Evolutionary conservation across 2,888 invertebrate species (phyloP).

Genomic region (Capitulum mitella): DNA sequence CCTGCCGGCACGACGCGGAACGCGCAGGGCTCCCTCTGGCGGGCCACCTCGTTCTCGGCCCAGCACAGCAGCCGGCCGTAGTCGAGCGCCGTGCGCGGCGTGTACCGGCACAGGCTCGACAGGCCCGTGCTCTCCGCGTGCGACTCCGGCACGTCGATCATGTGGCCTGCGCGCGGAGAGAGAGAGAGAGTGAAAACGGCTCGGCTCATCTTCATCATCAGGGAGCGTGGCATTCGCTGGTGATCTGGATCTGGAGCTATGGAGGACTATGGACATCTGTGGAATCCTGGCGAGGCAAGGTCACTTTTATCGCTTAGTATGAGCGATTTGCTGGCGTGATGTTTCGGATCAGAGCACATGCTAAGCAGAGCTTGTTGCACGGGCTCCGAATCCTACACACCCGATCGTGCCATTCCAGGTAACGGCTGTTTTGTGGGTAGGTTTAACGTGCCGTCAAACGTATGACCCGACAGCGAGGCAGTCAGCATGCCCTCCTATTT

Average conservation of each 20-base stretch:
- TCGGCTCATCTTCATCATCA: background rate
- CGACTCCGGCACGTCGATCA: slow-evolving; percentile 14
- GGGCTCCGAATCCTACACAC: too few relatives aligned
- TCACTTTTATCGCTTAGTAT: too few relatives aligned
- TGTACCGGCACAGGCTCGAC: background rate
- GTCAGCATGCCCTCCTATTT: too few relatives aligned
- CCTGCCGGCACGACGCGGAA: slow-evolving; percentile 1
- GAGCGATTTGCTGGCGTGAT: too few relatives aligned
- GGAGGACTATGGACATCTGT: too few relatives aligned
- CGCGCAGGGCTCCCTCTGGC: background rate
- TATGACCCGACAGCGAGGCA: background rate
- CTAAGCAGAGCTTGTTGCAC: too few relatives aligned
- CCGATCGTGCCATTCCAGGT: too few relatives aligned
- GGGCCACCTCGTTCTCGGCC: background rate
- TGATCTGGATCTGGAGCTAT: too few relatives aligned
- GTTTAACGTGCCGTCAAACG: background rate
- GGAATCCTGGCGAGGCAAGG: too few relatives aligned
- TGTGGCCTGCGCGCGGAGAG: background rate
- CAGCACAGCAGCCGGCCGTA: background rate
- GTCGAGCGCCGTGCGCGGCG: background rate
- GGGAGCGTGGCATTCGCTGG: too few relatives aligned
- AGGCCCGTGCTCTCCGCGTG: background rate
- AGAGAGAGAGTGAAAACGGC: background rate
- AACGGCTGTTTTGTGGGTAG: too few relatives aligned
- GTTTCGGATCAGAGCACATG: too few relatives aligned